Evolutionary conservation across 1,140 invertebrate species (phyloP), one percentile per base, ranked within the genome.

Genomic region (Tetragnatha versicolor): DNA sequence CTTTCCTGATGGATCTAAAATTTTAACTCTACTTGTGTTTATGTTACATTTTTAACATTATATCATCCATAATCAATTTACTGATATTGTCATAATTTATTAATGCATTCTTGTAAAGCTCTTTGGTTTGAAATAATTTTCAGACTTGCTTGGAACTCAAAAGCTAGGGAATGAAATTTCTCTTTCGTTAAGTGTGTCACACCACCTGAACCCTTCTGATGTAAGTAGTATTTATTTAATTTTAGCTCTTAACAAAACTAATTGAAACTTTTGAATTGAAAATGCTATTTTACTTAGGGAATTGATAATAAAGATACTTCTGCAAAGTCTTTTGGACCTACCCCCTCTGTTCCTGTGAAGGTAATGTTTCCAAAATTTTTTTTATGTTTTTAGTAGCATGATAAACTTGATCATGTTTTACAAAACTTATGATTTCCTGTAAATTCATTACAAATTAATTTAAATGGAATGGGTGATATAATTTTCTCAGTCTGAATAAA

Each of bases 61-160:
- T 47, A 17, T 47, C 12, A 47, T n/a, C n/a, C n/a, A n/a, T n/a
- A n/a, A n/a, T n/a, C n/a, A n/a, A n/a, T n/a, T n/a, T n/a, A n/a
- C n/a, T n/a, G n/a, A n/a, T n/a, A n/a, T n/a, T n/a, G n/a, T n/a
- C n/a, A n/a, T n/a, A n/a, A n/a, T n/a, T n/a, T n/a, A n/a, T n/a
- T n/a, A n/a, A n/a, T n/a, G n/a, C n/a, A n/a, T n/a, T n/a, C 12
- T 47, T 17, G 42, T 47, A 47, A 17, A 47, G 6, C 0, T 17
- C 7, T 45, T 42, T 42, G 6, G n/a, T n/a, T n/a, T n/a, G n/a
- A 1, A 63, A 22, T 63, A 2, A 37, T n/a, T 51, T 77, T 9
- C 27, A 79, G 76, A 70, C 60, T 65, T 80, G 58, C 79, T 77
- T 65, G 72, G 79, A 42, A 80, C 73, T 51, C 65, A 81, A 39